phyloP scores from a whole-genome alignment of 30 jellyfish, hydroid and myxozoan genomes.

The Cassiopea andromeda region DNA sequence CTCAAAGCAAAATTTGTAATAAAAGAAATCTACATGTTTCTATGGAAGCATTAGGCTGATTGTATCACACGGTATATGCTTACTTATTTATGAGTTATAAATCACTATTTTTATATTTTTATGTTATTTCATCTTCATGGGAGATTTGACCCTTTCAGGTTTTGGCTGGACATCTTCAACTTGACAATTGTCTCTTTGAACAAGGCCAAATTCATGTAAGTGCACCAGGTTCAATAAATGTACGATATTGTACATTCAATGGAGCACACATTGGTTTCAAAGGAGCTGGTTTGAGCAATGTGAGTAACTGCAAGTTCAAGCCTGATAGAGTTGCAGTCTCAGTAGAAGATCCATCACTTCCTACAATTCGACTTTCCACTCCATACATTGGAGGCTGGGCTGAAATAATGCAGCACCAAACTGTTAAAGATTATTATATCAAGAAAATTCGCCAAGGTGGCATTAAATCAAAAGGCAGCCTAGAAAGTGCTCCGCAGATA shows the following conservation, averaged over 20 bases:
- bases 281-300: constrained; percentile 81
- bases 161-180: constrained; percentile 69
- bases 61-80: too few relatives aligned
- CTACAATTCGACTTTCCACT: constrained; percentile 44
- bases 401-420: constrained; percentile 31
- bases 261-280: constrained; percentile 77
- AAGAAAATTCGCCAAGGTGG: constrained; percentile 3
- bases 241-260: constrained; percentile 78
- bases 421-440: constrained; percentile 56
- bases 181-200: constrained; percentile 78
- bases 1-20: neutral
- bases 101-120: too few relatives aligned
- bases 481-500: neutral
- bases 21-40: too few relatives aligned
- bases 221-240: constrained; percentile 77
- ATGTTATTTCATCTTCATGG: too few relatives aligned
- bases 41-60: too few relatives aligned
- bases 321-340: constrained; percentile 84
- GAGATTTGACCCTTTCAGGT: constrained; percentile 35
- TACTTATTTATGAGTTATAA: too few relatives aligned
- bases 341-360: constrained; percentile 82
- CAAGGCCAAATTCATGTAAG: constrained; percentile 79
- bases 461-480: constrained; percentile 24
- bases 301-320: constrained; percentile 67
- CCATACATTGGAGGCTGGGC: constrained; percentile 82